A percentile compares a stretch with the other conserved stretches of the same genome.
Evolutionary conservation across 2,888 invertebrate genomes (phyloP).

Genomic region (Tenthredo livida): DNA sequence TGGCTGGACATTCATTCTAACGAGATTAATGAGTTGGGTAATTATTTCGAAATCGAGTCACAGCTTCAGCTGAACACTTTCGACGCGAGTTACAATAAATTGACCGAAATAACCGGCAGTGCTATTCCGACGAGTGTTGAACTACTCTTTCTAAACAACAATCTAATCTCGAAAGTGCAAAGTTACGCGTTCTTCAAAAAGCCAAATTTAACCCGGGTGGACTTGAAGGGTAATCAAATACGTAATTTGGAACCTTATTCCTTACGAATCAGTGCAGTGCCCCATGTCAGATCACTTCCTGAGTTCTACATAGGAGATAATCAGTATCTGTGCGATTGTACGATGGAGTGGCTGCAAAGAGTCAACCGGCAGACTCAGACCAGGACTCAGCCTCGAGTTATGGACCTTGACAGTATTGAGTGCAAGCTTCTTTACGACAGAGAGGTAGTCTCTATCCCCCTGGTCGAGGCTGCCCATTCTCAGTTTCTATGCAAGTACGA

Average conservation of each 20-base stretch:
- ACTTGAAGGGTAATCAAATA: slow-evolving; percentile 90
- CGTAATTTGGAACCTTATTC: slow-evolving; percentile 88
- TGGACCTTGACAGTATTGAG: slow-evolving; percentile 90
- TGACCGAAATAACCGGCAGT: slow-evolving; percentile 90
- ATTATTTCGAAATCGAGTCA: slow-evolving; percentile 91
- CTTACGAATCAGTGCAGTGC: slow-evolving; percentile 87
- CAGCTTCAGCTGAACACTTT: slow-evolving; percentile 89
- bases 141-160: slow-evolving; percentile 89
- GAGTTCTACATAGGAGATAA: slow-evolving; percentile 93
- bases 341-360: slow-evolving; percentile 94
- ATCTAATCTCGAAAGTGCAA: slow-evolving; percentile 90
- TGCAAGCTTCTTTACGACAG: slow-evolving; percentile 90
- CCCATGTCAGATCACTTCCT: slow-evolving; percentile 86
- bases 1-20: slow-evolving; percentile 93
- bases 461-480: slow-evolving; percentile 89
- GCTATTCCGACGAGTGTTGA: slow-evolving; percentile 92
- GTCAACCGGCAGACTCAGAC: slow-evolving; percentile 87
- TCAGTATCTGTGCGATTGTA: slow-evolving; percentile 93
- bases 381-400: slow-evolving; percentile 89
- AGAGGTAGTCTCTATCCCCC: slow-evolving; percentile 86
- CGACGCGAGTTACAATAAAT: slow-evolving; percentile 90
- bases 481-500: slow-evolving; percentile 93
- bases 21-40: slow-evolving; percentile 90
- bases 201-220: slow-evolving; percentile 90
- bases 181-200: slow-evolving; percentile 94